phyloP scores from a whole-genome alignment of 2,113 vertebrate genomes.

The Montifringilla adamsi region DNA sequence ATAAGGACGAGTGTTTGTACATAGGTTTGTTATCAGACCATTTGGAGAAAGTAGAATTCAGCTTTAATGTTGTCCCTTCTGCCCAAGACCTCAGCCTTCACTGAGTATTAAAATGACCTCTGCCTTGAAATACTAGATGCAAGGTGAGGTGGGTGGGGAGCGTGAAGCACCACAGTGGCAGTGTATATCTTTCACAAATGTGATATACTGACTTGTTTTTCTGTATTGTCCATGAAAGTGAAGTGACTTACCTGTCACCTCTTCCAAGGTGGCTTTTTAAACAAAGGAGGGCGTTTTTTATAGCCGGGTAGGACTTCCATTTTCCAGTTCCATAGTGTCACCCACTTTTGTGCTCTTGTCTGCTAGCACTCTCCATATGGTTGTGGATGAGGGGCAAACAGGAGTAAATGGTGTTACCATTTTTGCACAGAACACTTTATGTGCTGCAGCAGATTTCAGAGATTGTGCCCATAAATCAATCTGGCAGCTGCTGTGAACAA shows the following conservation, averaged over 20 bases:
- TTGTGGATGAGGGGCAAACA: background rate
- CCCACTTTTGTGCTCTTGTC: background rate
- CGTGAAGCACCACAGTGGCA: background rate
- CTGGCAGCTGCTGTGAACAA: background rate
- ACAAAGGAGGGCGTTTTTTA: background rate
- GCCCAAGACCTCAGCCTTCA: background rate
- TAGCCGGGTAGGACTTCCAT: background rate
- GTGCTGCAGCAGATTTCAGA: background rate
- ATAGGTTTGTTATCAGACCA: background rate
- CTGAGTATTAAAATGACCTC: background rate
- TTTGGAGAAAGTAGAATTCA: background rate
- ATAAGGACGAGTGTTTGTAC: background rate
- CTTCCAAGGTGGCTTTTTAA: background rate
- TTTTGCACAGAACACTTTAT: background rate
- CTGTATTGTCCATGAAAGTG: background rate
- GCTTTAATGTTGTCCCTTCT: background rate
- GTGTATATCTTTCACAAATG: background rate
- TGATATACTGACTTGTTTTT: background rate
- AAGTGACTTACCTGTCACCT: background rate
- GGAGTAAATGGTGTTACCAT: background rate
- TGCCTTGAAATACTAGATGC: background rate
- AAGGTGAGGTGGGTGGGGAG: background rate
- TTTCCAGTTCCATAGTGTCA: background rate
- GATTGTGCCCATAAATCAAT: background rate
- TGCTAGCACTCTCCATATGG: background rate